Evolutionary conservation across 2,888 invertebrate genomes (phyloP).

Genomic region (Caenorhabditis afra): DNA sequence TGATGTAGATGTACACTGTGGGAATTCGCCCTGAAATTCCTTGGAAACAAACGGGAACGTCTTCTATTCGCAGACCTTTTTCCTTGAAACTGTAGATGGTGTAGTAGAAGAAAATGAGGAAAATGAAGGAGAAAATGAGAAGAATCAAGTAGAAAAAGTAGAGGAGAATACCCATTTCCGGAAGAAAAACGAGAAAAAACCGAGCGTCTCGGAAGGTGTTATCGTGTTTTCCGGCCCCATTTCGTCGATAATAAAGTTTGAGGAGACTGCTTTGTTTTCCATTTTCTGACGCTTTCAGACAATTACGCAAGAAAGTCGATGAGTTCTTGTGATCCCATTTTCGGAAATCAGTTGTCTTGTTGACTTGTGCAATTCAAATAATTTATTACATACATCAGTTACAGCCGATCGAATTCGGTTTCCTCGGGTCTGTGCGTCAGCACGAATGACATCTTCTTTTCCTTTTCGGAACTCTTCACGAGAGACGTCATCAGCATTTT

Average conservation of each 20-base stretch:
- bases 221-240: no score
- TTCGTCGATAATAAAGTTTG: no score
- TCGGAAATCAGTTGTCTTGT: no score
- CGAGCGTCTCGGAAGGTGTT: no score
- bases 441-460: neutral
- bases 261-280: no score
- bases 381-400: no score
- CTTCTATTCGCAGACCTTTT: neutral
- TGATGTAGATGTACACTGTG: slow-evolving; percentile 10
- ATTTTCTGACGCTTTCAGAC: no score
- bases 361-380: no score
- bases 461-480: neutral
- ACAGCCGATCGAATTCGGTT: no score
- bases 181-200: neutral
- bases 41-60: neutral
- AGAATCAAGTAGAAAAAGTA: neutral
- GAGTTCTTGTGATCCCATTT: no score
- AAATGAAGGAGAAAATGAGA: neutral
- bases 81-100: slow-evolving; percentile 5
- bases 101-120: slow-evolving; percentile 4
- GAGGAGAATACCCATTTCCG: neutral
- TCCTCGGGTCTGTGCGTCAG: neutral
- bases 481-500: neutral
- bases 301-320: no score
- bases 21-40: slow-evolving; percentile 21